Conservation (phyloP, 1,140 invertebrate species). For the Dendroctonus valens region DNA sequence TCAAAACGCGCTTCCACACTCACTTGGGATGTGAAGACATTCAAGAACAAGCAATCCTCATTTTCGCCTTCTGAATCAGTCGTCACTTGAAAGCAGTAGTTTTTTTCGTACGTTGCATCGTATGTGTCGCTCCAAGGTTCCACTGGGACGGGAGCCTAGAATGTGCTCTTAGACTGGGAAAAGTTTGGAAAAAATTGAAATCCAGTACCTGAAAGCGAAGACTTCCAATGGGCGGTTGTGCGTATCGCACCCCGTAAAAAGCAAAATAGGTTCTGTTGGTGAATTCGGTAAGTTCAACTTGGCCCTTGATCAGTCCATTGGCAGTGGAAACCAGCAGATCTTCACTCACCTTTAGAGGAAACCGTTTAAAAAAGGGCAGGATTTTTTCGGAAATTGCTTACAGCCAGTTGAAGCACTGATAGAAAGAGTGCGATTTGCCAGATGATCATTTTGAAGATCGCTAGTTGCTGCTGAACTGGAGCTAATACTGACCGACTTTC, state of each 20-base stretch:
- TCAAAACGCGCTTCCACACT: neutral
- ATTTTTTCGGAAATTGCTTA: no score
- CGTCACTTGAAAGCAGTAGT: conserved; percentile 13
- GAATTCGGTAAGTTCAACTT: no score
- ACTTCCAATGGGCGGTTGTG: conserved; percentile 15
- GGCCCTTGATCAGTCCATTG: no score
- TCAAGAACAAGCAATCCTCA: conserved; percentile 27
- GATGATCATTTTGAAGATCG: no score
- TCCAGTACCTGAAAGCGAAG: conserved; percentile 24
- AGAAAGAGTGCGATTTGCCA: no score
- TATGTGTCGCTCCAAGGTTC: conserved; percentile 5
- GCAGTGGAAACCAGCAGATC: no score
- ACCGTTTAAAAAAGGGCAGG: no score
- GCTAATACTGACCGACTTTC: no score
- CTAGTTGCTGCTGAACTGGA: no score
- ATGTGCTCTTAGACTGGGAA: neutral
- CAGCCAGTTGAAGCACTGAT: no score
- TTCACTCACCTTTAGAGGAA: no score
- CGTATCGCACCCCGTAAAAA: conserved; percentile 24
- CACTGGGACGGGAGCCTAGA: conserved; percentile 13
- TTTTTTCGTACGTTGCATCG: conserved; percentile 13
- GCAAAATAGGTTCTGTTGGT: conserved; percentile 12
- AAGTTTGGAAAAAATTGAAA: no score
- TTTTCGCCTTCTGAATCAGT: conserved; percentile 10
- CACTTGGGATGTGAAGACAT: conserved; percentile 11